These are phyloP conservation scores for Elachura formosa DNA, from an alignment of 2,113 vertebrate species.

Conservation along the genomic window DNA sequence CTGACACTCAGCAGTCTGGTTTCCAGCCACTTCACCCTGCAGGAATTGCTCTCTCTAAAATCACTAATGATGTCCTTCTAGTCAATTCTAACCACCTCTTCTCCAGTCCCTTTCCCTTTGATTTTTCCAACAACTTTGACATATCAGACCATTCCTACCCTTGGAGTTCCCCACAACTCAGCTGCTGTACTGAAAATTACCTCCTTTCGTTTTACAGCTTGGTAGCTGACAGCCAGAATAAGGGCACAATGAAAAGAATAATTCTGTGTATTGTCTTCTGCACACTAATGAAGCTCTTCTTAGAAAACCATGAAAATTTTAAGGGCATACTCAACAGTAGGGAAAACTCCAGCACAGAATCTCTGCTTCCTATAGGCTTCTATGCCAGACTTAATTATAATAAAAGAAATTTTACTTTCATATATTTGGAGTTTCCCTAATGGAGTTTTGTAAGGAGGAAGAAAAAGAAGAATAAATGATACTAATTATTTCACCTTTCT, in stretches of 20 bases:
- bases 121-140: conserved; percentile 52
- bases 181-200: neutral
- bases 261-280: conserved; percentile 20
- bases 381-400: neutral
- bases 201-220: neutral
- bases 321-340: neutral
- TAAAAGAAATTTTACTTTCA: neutral
- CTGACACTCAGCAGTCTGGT: conserved; percentile 55
- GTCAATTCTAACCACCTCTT: conserved; percentile 39
- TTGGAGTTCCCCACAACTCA: neutral
- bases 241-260: neutral
- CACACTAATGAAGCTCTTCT: neutral
- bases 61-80: conserved; percentile 61
- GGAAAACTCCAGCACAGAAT: neutral
- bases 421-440: neutral
- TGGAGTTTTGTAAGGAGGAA: neutral
- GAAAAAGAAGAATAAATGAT: neutral
- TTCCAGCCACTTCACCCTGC: conserved; percentile 62
- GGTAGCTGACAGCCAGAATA: neutral
- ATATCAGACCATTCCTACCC: neutral
- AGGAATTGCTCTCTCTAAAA: conserved; percentile 59
- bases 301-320: neutral
- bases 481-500: neutral
- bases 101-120: conserved; percentile 41
- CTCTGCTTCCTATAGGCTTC: neutral